Evolutionary conservation across 2,113 vertebrate genomes (phyloP).

Genomic region (Todiramphus saurophagus): DNA sequence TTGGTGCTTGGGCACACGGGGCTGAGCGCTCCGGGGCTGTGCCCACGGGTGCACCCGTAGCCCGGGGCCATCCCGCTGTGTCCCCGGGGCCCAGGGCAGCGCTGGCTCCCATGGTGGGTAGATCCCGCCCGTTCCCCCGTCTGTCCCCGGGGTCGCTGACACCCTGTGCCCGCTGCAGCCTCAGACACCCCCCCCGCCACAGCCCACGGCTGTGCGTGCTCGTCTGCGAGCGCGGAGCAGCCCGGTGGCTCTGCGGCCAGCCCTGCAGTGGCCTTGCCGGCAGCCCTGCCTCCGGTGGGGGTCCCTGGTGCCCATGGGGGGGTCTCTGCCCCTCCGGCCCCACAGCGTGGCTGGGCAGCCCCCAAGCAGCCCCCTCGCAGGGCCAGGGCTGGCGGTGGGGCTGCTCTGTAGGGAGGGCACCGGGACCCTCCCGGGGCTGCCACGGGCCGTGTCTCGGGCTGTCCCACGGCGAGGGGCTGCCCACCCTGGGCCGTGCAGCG

Average conservation of each 20-base stretch:
- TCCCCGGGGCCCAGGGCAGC: background rate
- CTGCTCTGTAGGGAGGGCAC: accelerated
- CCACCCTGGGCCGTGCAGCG: accelerated
- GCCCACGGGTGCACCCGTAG: accelerated
- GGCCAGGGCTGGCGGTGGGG: background rate
- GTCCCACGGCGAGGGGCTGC: background rate
- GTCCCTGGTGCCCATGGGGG: background rate
- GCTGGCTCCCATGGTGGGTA: accelerated
- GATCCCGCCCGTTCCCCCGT: background rate
- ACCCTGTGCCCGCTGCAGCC: background rate
- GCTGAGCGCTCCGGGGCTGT: background rate
- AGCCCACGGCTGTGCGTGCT: background rate
- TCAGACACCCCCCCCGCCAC: accelerated
- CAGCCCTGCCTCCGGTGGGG: accelerated
- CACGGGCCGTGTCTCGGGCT: background rate
- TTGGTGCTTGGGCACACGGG: background rate
- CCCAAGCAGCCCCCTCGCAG: background rate
- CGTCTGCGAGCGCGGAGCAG: background rate
- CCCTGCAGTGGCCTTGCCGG: background rate
- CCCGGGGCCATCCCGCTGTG: accelerated
- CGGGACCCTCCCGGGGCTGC: accelerated
- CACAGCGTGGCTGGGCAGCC: background rate
- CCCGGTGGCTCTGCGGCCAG: no score
- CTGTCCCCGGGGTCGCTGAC: background rate
- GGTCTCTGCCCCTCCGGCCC: background rate